Conservation (phyloP, 2,797 vertebrate genomes). For the Triplophysa yarkandensis region DNA sequence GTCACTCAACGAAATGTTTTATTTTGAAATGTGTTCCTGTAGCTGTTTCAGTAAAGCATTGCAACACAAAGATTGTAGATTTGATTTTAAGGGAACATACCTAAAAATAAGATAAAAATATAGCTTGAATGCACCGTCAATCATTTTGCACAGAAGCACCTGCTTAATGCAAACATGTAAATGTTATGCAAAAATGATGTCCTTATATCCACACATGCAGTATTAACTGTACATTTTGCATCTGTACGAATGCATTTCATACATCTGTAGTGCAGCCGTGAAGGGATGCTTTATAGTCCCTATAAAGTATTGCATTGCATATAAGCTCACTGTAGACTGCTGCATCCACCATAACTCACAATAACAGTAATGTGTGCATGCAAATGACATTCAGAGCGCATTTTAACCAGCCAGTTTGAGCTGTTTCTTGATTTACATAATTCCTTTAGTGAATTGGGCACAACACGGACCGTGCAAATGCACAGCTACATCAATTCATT, state of each 20-base stretch:
- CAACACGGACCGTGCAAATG: not conserved
- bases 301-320: not conserved
- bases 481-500: not conserved
- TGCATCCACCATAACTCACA: not conserved
- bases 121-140: too few species aligned
- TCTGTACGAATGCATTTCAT: not conserved
- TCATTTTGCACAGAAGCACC: too few species aligned
- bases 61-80: too few species aligned
- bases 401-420: not conserved
- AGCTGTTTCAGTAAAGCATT: too few species aligned
- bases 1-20: not conserved
- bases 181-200: too few species aligned
- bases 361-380: not conserved
- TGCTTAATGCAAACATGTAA: too few species aligned
- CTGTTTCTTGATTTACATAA: conserved; percentile 1
- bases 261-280: not conserved
- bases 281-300: not conserved
- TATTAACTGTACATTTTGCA: not conserved
- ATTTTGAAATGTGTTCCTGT: not conserved
- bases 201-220: not conserved
- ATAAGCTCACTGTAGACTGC: not conserved
- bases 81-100: too few species aligned
- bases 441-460: conserved; percentile 3
- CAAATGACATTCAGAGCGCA: not conserved
- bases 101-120: too few species aligned